Conservation (phyloP, 2,113 vertebrate genomes). For the Meleagris gallopavo region DNA sequence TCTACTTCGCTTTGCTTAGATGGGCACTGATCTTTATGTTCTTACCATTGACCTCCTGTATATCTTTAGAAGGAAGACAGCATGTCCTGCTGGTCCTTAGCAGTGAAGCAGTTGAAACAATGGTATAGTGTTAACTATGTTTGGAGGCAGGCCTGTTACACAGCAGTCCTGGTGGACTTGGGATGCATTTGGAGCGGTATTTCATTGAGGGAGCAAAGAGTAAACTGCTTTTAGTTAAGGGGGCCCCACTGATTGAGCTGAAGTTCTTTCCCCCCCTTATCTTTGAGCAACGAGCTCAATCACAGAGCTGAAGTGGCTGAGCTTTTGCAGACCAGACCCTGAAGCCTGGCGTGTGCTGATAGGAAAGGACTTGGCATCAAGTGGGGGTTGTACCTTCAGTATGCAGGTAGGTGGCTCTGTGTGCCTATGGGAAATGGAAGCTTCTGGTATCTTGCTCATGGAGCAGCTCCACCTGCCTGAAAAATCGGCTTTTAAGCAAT, state of each 20-base stretch:
- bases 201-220: neutral
- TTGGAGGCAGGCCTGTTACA: neutral
- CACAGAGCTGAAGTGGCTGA: fast-evolving
- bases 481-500: fast-evolving
- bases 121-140: neutral
- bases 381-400: fast-evolving
- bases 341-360: fast-evolving
- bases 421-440: fast-evolving
- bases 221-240: neutral
- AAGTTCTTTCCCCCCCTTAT: neutral
- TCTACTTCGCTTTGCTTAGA: neutral
- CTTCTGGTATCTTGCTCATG: fast-evolving
- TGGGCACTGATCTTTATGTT: neutral
- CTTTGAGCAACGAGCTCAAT: neutral
- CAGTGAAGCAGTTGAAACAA: neutral
- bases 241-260: neutral
- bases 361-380: fast-evolving
- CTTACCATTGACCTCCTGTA: fast-evolving
- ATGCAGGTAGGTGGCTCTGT: neutral
- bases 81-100: neutral
- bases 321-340: neutral
- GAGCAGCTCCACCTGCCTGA: neutral
- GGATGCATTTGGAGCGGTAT: fast-evolving
- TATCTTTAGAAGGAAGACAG: neutral
- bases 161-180: neutral